Conservation (phyloP, 2,797 vertebrate genomes). For the Hippocampus kuda region DNA sequence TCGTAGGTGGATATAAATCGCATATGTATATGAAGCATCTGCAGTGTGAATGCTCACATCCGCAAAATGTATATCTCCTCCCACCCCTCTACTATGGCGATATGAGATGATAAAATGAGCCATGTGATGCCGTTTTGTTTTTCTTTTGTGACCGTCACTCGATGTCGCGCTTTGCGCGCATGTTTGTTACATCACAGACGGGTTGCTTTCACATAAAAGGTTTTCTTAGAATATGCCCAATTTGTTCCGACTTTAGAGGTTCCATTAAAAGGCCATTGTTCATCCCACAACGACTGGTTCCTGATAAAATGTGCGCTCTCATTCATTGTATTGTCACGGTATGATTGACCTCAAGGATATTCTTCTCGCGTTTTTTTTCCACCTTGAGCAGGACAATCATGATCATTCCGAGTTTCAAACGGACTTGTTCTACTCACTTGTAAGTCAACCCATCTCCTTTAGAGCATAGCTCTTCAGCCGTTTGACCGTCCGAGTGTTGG, state of each 20-base stretch:
- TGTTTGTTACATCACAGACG: too few relatives aligned
- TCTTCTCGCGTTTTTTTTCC: not conserved
- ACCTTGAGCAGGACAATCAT: slow-evolving; percentile 24
- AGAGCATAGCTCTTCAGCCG: slow-evolving; percentile 89
- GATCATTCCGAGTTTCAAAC: slow-evolving; percentile 45
- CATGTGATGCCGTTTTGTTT: too few relatives aligned
- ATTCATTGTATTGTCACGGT: not conserved
- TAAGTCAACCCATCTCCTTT: slow-evolving; percentile 90
- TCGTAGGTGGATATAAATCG: too few relatives aligned
- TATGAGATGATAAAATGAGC: too few relatives aligned
- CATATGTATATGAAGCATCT: too few relatives aligned
- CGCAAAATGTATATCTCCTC: too few relatives aligned
- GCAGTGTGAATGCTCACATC: too few relatives aligned
- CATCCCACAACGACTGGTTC: not conserved
- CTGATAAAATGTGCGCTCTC: not conserved
- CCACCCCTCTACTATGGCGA: too few relatives aligned
- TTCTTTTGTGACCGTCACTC: too few relatives aligned
- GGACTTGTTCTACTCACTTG: slow-evolving; percentile 79
- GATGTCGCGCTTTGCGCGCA: too few relatives aligned
- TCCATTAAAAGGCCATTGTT: not conserved
- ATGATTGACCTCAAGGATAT: not conserved
- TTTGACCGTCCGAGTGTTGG: slow-evolving; percentile 78
- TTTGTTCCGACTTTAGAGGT: not conserved
- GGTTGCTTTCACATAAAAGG: too few relatives aligned
- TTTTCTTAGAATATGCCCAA: not conserved